Conservation (phyloP, 2,797 vertebrate species). For the Urocyon cinereoargenteus region DNA sequence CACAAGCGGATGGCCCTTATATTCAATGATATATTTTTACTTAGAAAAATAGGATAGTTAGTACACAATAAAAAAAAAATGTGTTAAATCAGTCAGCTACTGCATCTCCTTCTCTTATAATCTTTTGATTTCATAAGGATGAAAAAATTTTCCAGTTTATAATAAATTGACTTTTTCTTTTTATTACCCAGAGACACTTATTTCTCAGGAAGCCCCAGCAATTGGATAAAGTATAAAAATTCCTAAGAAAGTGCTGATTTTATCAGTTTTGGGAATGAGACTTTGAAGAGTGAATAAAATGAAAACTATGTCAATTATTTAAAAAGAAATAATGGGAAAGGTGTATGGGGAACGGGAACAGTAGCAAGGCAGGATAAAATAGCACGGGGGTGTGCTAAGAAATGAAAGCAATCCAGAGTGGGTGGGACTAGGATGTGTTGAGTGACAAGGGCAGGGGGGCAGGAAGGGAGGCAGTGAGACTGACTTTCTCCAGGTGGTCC, state of each 20-base stretch:
- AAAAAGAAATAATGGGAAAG: neutral
- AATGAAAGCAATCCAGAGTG: neutral
- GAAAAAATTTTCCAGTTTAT: neutral
- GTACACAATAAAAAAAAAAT: neutral
- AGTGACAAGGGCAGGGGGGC: fast-evolving
- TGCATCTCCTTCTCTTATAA: neutral
- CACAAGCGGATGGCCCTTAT: neutral
- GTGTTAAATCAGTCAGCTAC: neutral
- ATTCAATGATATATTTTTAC: neutral
- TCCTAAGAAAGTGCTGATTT: neutral
- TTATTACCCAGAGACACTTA: neutral
- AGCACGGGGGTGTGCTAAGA: neutral
- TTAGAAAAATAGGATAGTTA: neutral
- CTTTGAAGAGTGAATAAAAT: conserved; percentile 13
- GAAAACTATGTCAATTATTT: neutral
- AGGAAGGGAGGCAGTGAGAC: too few species aligned
- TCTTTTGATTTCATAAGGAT: neutral
- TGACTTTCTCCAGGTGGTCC: neutral
- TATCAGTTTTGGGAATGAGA: neutral
- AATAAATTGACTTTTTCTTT: neutral
- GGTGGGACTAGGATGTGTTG: too few species aligned
- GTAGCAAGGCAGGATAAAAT: neutral
- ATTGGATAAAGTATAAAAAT: neutral
- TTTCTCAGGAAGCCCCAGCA: neutral
- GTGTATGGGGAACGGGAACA: neutral